Evolutionary conservation across 2,888 invertebrate genomes (phyloP), one percentile per base, ranked within the genome.

Genomic region (Nephrocerus scutellatus): DNA sequence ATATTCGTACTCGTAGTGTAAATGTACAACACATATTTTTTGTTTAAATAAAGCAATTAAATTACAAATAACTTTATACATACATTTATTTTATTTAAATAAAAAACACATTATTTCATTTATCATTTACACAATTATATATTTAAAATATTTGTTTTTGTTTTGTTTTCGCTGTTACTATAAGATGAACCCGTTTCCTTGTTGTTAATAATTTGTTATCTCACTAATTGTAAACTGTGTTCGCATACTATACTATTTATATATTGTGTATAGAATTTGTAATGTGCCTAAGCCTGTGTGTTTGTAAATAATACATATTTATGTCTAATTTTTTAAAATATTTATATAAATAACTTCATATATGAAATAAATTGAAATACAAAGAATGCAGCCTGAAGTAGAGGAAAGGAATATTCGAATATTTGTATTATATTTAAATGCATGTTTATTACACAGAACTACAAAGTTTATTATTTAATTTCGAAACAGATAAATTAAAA

Each of bases 91-190:
- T 30, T 22, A 39, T 10, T 36, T 46, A 44, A 48, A 15, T 46
- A 22, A 41, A 56, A 52, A 49, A 45, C 50, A 54, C 54, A 56
- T 45, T 50, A 46, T 59, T 55, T 58, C 58, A 46, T 43, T 54
- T 30, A 44, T 39, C 41, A 16, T 31, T 19, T 18, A 13, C 13
- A 49, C 46, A 42, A 34, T 50, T 47, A 31, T 32, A 18, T 6
- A 5, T 28, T 33, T 30, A 18, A 19, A 18, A 19, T 30, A 15
- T 30, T 13, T 20, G 9, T 32, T 29, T 36, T 12, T 10, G 39
- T 34, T 41, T 19, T 31, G 15, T 18, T n/a, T 29, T 31, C 12
- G 16, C 19, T 15, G 13, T 24, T 10, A 9, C 9, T 6, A 18
- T 22, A 9, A 9, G 7, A 12, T 24, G 25, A 14, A n/a, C 14